A percentile compares a stretch with the other conserved stretches of the same genome.
Evolutionary conservation across 1,140 invertebrate species (phyloP).

Genomic region (Drosophila pseudoobscura): DNA sequence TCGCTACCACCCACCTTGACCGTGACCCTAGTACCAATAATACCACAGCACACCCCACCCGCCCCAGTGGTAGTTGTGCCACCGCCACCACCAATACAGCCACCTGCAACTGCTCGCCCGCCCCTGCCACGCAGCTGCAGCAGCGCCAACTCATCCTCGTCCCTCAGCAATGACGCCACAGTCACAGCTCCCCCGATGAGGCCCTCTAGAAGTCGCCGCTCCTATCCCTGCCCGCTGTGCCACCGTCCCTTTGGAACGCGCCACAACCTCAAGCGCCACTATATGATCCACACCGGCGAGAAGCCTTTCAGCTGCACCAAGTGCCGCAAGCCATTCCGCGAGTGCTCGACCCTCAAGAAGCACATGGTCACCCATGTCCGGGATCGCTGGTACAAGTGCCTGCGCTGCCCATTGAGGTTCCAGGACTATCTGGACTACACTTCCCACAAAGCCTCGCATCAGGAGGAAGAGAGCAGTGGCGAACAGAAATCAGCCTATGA

Average conservation of each 20-base stretch:
- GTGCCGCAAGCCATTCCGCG: slow-evolving; percentile 78
- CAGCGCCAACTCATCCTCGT: slow-evolving; percentile 68
- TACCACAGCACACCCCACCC: not conserved
- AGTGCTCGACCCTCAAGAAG: slow-evolving; percentile 77
- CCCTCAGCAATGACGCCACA: slow-evolving; percentile 59
- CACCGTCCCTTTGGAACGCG: slow-evolving; percentile 78
- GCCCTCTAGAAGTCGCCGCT: slow-evolving; percentile 38
- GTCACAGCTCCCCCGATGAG: not conserved
- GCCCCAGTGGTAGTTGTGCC: slow-evolving; percentile 12
- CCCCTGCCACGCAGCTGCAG: slow-evolving; percentile 53
- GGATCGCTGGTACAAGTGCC: slow-evolving; percentile 78
- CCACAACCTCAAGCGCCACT: slow-evolving; percentile 80
- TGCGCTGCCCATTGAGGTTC: slow-evolving; percentile 63
- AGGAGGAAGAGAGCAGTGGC: slow-evolving; percentile 5
- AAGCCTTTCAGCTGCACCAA: slow-evolving; percentile 77
- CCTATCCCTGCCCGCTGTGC: slow-evolving; percentile 72
- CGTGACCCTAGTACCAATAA: slow-evolving; percentile 48
- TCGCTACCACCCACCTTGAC: slow-evolving; percentile 28
- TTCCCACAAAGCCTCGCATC: slow-evolving; percentile 64
- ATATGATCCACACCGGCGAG: slow-evolving; percentile 81
- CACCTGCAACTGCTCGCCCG: slow-evolving; percentile 25
- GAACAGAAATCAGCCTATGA: slow-evolving; percentile 33
- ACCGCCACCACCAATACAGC: slow-evolving; percentile 6
- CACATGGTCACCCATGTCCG: slow-evolving; percentile 78
- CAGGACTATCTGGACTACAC: slow-evolving; percentile 72